phyloP scores from a whole-genome alignment of 1,140 invertebrate genomes.

The Alviniconcha marisindica region DNA sequence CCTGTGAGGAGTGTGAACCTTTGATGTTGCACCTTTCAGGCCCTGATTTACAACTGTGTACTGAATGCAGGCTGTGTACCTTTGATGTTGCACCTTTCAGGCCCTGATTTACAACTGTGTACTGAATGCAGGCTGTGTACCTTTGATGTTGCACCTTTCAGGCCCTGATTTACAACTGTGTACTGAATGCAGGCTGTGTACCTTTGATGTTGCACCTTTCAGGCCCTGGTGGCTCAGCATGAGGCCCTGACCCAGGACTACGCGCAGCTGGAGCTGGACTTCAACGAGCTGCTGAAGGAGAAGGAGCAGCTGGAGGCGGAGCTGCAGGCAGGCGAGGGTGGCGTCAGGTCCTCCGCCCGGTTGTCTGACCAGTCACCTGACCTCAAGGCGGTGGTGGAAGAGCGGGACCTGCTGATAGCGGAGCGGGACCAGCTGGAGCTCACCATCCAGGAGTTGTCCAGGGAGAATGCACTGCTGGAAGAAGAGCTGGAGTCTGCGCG shows the following conservation, averaged over 20 bases:
- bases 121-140: too few relatives aligned
- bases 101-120: too few relatives aligned
- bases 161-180: too few relatives aligned
- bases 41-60: too few relatives aligned
- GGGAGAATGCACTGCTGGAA: slow-evolving; percentile 63
- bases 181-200: too few relatives aligned
- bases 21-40: too few relatives aligned
- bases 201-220: too few relatives aligned
- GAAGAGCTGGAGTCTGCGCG: slow-evolving; percentile 46
- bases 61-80: too few relatives aligned
- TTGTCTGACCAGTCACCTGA: slow-evolving; percentile 18
- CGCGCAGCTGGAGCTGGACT: slow-evolving; percentile 59
- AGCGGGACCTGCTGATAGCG: slow-evolving; percentile 55
- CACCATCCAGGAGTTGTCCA: slow-evolving; percentile 60
- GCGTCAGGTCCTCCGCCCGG: slow-evolving; percentile 44
- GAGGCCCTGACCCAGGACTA: slow-evolving; percentile 66
- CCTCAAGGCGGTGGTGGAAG: slow-evolving; percentile 53
- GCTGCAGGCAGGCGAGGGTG: slow-evolving; percentile 12
- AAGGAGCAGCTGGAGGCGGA: slow-evolving; percentile 69
- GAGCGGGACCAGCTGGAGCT: slow-evolving; percentile 66
- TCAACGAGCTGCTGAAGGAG: slow-evolving; percentile 64
- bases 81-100: too few relatives aligned
- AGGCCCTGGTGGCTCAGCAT: slow-evolving; percentile 52
- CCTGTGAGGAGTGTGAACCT: too few relatives aligned
- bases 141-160: too few relatives aligned